A percentile compares a stretch with the other conserved stretches of the same genome.
Evolutionary conservation across 1,140 invertebrate species (phyloP).

Genomic region (Papilio xuthus): DNA sequence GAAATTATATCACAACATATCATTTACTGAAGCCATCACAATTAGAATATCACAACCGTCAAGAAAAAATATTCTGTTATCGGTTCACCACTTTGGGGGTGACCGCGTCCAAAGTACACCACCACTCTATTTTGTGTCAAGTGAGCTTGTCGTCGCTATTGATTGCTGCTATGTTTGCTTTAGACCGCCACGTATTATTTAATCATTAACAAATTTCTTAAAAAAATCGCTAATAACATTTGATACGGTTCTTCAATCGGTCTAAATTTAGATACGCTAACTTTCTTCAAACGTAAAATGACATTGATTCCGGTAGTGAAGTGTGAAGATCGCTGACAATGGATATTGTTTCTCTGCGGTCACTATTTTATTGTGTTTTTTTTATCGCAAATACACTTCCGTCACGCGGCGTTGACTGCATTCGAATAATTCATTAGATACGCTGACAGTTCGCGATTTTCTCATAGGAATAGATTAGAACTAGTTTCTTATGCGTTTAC

Average conservation of each 20-base stretch:
- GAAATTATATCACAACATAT: not conserved
- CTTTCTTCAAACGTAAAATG: slow-evolving; percentile 38
- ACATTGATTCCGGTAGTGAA: slow-evolving; percentile 57
- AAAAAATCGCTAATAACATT: not conserved
- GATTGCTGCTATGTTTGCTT: no score
- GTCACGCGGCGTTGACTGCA: slow-evolving; percentile 51
- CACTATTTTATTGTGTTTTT: slow-evolving; percentile 46
- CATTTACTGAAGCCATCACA: not conserved
- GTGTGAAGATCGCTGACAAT: slow-evolving; percentile 59
- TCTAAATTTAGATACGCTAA: slow-evolving; percentile 9
- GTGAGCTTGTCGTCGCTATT: no score
- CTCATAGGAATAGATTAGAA: slow-evolving; percentile 31
- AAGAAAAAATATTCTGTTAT: no score
- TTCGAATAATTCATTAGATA: slow-evolving; percentile 45
- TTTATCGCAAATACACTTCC: slow-evolving; percentile 51
- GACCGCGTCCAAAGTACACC: no score
- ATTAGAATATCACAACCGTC: not conserved
- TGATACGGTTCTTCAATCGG: not conserved
- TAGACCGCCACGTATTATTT: not conserved
- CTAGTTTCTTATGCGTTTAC: slow-evolving; percentile 19
- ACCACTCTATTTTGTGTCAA: no score
- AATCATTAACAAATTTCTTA: not conserved
- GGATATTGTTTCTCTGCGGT: slow-evolving; percentile 38
- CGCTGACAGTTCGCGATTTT: slow-evolving; percentile 24
- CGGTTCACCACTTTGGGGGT: not conserved